Evolutionary conservation across 2,797 vertebrate genomes (phyloP).

Genomic region (Oryzias dopingdopingensis): DNA sequence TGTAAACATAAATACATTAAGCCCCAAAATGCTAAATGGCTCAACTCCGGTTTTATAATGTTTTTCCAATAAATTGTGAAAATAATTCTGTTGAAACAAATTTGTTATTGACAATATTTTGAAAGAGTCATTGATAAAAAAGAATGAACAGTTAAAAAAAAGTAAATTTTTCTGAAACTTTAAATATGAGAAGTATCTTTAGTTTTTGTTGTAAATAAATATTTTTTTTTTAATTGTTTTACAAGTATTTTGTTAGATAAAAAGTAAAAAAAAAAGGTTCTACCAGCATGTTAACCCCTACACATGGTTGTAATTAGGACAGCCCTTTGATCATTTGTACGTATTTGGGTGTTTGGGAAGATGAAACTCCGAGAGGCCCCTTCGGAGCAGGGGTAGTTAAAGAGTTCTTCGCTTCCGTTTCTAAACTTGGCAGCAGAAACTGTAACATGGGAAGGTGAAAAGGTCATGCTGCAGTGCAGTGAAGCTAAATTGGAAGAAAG

Average conservation of each 20-base stretch:
- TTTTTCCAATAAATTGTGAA: no score
- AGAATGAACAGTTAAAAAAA: no score
- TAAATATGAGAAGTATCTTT: no score
- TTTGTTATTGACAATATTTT: no score
- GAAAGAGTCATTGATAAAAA: no score
- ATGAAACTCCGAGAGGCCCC: constrained; percentile 6
- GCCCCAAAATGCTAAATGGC: no score
- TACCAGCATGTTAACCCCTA: not conserved
- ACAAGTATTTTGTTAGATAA: not conserved
- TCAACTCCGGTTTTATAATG: no score
- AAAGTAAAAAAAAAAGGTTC: not conserved
- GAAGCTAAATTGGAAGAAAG: constrained; percentile 5
- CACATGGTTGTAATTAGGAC: constrained; percentile 7
- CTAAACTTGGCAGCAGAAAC: constrained; percentile 27
- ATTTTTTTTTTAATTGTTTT: not conserved
- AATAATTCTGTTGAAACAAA: no score
- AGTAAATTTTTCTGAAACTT: no score
- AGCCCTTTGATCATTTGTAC: constrained; percentile 21
- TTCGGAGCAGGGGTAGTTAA: constrained; percentile 5
- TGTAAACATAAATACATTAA: no score
- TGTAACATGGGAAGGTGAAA: constrained; percentile 26
- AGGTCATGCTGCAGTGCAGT: constrained; percentile 17
- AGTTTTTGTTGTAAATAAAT: no score
- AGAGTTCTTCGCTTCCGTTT: constrained; percentile 27
- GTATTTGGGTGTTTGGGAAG: constrained; percentile 3